A percentile compares a stretch with the other conserved stretches of the same genome.
Conservation (phyloP, 2,797 vertebrate genomes). For the Delichon dasypus region DNA sequence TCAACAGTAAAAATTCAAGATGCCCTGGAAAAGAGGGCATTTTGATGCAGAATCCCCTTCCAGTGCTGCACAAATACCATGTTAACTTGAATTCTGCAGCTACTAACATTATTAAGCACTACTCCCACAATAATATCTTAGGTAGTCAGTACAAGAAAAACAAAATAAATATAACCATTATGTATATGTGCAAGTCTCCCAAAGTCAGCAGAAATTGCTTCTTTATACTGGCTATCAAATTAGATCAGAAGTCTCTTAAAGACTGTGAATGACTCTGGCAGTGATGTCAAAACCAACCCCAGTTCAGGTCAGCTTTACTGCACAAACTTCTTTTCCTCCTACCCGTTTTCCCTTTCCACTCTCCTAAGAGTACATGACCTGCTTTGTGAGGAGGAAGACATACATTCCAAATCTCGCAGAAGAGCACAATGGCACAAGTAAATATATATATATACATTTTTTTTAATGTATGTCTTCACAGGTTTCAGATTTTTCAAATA, state of each 20-base stretch:
- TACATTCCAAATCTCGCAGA: neutral
- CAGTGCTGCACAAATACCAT: neutral
- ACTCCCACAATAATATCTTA: neutral
- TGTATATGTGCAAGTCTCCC: neutral
- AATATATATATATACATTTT: neutral
- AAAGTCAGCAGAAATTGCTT: neutral
- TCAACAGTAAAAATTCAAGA: neutral
- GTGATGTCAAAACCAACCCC: neutral
- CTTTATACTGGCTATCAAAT: neutral
- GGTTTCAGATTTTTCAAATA: slow-evolving; percentile 18
- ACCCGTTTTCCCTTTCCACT: neutral
- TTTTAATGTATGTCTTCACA: neutral
- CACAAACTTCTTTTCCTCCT: neutral
- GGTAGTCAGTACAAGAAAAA: neutral
- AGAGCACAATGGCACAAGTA: neutral
- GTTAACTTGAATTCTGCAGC: neutral
- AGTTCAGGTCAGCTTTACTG: slow-evolving; percentile 1
- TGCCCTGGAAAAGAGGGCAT: neutral
- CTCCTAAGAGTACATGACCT: neutral
- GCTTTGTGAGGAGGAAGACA: neutral
- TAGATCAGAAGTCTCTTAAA: neutral
- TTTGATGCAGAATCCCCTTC: neutral
- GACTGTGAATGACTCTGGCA: neutral
- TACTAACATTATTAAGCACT: neutral
- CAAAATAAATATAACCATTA: neutral